Evolutionary conservation across 2,797 vertebrate genomes (phyloP), one percentile per base, ranked within the genome.

Genomic region (Enteromius trimaculatus): DNA sequence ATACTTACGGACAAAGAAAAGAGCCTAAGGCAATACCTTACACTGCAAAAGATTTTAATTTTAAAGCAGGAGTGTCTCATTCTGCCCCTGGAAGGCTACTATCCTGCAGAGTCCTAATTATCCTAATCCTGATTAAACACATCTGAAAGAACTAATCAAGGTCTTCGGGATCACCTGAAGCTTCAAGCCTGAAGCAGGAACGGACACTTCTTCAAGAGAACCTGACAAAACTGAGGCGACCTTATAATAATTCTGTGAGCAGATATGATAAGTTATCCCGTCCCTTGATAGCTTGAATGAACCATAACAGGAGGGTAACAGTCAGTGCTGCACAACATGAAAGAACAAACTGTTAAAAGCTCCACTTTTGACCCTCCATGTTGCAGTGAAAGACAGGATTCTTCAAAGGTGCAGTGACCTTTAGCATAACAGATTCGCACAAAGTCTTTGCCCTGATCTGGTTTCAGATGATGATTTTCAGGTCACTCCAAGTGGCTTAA

Each of bases 321-420:
- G 74, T 37, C 53, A 78, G 76, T 29, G 23, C 55, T n/a, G 39
- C 58, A 64, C 76, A 78, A 78, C 76, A 86, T 77, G 77, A 65
- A 89, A 78, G 86, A 86, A 85, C 29, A 78, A 85, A 79, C 70
- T 64, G 55, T 85, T 70, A 74, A 47, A 44, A 37, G 75, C 77
- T 76, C n/a, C 49, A 76, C 82, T 86, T 82, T 82, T 74, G 71
- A 87, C 79, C 89, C 82, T 80, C 51, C 51, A 79, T 51, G 21
- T 74, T 79, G 42, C 42, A 42, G 77, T 80, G 34, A 87, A 85
- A 87, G 84, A 77, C 75, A 44, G 44, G 51, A 75, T 80, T 82
- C 89, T 86, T 90, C 82, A 89, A 90, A 87, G 86, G 77, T 65
- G 51, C 77, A 23, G 21, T 86, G 84, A 89, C 85, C 81, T 88